Evolutionary conservation across 2,888 invertebrate species (phyloP).

Genomic region (Enchytraeus crypticus): DNA sequence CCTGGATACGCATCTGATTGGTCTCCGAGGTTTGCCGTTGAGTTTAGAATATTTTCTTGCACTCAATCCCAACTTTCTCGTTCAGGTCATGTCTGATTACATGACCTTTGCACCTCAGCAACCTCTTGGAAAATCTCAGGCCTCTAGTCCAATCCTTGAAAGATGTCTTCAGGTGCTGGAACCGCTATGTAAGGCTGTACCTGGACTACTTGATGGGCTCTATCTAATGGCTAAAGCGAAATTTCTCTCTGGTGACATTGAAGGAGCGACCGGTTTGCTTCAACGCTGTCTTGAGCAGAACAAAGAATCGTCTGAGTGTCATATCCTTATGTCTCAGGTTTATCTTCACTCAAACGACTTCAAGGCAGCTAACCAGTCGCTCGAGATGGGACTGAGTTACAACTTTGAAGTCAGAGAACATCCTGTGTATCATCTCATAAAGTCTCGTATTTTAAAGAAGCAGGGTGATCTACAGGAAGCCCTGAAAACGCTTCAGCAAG

Average conservation of each 20-base stretch:
- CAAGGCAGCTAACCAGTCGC: slow-evolving; percentile 69
- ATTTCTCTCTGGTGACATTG: slow-evolving; percentile 68
- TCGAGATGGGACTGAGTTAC: slow-evolving; percentile 81
- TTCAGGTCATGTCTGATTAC: slow-evolving; percentile 69
- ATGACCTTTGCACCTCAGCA: slow-evolving; percentile 59
- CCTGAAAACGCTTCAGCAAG: slow-evolving; percentile 65
- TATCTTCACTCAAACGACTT: slow-evolving; percentile 58
- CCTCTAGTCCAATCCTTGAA: slow-evolving; percentile 52
- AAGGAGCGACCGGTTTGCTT: slow-evolving; percentile 63
- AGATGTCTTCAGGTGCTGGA: slow-evolving; percentile 62
- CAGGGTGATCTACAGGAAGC: slow-evolving; percentile 52
- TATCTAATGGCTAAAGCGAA: slow-evolving; percentile 70
- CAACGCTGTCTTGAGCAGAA: slow-evolving; percentile 68
- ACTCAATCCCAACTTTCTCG: slow-evolving; percentile 76
- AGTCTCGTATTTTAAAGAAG: slow-evolving; percentile 72
- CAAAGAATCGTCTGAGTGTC: slow-evolving; percentile 71
- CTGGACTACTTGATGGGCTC: slow-evolving; percentile 60
- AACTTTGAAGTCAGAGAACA: slow-evolving; percentile 84
- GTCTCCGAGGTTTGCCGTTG: slow-evolving; percentile 57
- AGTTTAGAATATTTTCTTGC: slow-evolving; percentile 65
- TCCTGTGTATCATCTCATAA: slow-evolving; percentile 78
- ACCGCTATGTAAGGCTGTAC: slow-evolving; percentile 67
- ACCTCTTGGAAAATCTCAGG: slow-evolving; percentile 57
- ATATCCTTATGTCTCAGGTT: slow-evolving; percentile 72
- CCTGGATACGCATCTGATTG: slow-evolving; percentile 42